Conservation (phyloP, 1,140 invertebrate species). For the Pseudoatta argentina region DNA sequence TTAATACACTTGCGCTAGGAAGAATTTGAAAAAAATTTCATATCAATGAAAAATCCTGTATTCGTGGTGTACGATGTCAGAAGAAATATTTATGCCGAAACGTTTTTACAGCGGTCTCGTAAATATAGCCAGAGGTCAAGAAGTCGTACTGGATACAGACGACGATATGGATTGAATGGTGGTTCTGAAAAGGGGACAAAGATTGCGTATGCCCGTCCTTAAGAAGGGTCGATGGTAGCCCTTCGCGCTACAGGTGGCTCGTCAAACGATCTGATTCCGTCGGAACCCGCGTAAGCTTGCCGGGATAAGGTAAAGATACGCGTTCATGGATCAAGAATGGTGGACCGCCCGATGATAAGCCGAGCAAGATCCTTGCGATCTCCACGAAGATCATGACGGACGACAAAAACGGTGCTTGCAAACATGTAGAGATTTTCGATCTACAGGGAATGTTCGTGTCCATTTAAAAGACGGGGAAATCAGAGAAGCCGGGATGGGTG, state of each 20-base stretch:
- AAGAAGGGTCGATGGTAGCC: conserved; percentile 57
- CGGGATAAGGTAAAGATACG: conserved; percentile 58
- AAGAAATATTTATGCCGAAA: not conserved
- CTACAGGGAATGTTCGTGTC: conserved; percentile 56
- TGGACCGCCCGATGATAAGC: conserved; percentile 18
- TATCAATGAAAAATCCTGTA: not conserved
- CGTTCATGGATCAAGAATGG: conserved; percentile 51
- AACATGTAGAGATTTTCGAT: not conserved
- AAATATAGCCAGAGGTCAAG: conserved; percentile 35
- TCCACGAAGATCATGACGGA: not conserved
- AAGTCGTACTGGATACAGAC: conserved; percentile 26
- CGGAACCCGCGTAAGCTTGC: conserved; percentile 62
- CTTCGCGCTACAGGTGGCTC: conserved; percentile 77
- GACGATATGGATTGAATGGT: conserved; percentile 74
- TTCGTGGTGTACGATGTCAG: not conserved
- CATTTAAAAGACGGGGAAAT: conserved; percentile 66
- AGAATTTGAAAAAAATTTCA: not conserved
- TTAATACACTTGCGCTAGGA: not conserved
- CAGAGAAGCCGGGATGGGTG: not conserved
- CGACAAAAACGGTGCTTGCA: not conserved
- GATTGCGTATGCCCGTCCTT: conserved; percentile 13
- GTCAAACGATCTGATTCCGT: conserved; percentile 71
- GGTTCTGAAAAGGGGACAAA: conserved; percentile 29
- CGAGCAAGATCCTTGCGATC: conserved; percentile 5
- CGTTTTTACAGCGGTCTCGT: conserved; percentile 28